Conservation (phyloP, 1,140 invertebrate genomes). For the Drosophila santomea region DNA sequence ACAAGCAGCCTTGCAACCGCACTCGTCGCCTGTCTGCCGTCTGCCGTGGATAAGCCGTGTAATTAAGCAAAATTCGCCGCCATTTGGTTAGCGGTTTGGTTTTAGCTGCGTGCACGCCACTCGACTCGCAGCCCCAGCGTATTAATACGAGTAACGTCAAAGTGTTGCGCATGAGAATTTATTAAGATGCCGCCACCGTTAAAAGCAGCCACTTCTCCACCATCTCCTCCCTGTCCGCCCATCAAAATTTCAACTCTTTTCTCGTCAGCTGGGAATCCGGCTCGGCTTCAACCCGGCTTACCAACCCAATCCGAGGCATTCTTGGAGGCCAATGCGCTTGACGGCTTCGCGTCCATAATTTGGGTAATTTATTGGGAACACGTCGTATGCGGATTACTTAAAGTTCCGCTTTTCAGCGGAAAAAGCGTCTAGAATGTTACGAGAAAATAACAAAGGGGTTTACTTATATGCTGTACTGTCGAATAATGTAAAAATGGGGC, state of each 20-base stretch:
- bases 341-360: constrained; percentile 58
- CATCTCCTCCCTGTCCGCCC: background rate
- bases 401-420: constrained; percentile 10
- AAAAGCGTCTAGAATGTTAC: background rate
- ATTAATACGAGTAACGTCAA: constrained; percentile 81
- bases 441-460: background rate
- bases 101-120: constrained; percentile 59
- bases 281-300: constrained; percentile 48
- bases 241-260: background rate
- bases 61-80: constrained; percentile 47
- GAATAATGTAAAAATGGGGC: too few species aligned
- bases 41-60: constrained; percentile 41
- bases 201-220: constrained; percentile 36
- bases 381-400: constrained; percentile 58
- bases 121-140: constrained; percentile 36
- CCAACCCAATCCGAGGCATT: background rate
- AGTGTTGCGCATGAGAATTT: constrained; percentile 74
- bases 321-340: constrained; percentile 26
- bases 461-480: too few species aligned
- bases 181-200: constrained; percentile 71
- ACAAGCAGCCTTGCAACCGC: constrained; percentile 12
- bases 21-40: constrained; percentile 27
- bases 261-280: constrained; percentile 23
- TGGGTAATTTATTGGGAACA: constrained; percentile 64
- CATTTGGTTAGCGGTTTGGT: constrained; percentile 64